Evolutionary conservation across 2,888 invertebrate species (phyloP).

Genomic region (Amblyjoppa proteus): DNA sequence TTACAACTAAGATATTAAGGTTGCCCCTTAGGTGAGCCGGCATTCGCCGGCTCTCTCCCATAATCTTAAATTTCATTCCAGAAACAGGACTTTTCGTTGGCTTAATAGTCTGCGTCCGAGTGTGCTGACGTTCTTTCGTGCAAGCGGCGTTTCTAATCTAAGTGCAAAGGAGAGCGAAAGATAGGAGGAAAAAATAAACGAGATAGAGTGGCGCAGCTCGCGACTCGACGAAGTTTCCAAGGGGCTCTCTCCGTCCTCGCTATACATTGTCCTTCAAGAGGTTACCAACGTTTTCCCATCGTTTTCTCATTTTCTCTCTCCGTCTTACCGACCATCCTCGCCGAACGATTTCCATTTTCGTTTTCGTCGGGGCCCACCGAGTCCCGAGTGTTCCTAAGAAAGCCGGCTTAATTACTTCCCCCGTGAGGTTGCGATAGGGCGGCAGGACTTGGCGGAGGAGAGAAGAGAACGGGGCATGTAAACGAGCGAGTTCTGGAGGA

Average conservation of each 20-base stretch:
- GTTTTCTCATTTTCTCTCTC: slow-evolving; percentile 35
- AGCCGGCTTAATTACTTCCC: slow-evolving; percentile 63
- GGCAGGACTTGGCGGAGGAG: neutral
- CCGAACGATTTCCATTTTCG: slow-evolving; percentile 67
- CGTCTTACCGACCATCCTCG: slow-evolving; percentile 22
- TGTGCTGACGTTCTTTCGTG: slow-evolving; percentile 4
- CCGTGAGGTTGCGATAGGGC: neutral
- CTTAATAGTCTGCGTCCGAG: neutral
- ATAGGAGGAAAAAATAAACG: slow-evolving; percentile 12
- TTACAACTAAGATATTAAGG: no score
- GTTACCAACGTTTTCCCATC: slow-evolving; percentile 43
- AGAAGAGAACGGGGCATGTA: slow-evolving; percentile 41
- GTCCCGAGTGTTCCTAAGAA: slow-evolving; percentile 51
- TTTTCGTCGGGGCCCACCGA: slow-evolving; percentile 48
- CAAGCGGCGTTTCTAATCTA: slow-evolving; percentile 22
- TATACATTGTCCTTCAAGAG: slow-evolving; percentile 13
- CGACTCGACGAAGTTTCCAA: slow-evolving; percentile 43
- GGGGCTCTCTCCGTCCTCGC: neutral
- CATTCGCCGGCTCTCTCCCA: neutral
- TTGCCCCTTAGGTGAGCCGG: no score
- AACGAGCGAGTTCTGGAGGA: slow-evolving; percentile 37
- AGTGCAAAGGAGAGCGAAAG: slow-evolving; percentile 27
- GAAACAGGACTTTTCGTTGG: slow-evolving; percentile 35
- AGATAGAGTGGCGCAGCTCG: neutral
- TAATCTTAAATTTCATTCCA: slow-evolving; percentile 51